Evolutionary conservation across 1,140 invertebrate species (phyloP).

Genomic region (Drosophila azteca): DNA sequence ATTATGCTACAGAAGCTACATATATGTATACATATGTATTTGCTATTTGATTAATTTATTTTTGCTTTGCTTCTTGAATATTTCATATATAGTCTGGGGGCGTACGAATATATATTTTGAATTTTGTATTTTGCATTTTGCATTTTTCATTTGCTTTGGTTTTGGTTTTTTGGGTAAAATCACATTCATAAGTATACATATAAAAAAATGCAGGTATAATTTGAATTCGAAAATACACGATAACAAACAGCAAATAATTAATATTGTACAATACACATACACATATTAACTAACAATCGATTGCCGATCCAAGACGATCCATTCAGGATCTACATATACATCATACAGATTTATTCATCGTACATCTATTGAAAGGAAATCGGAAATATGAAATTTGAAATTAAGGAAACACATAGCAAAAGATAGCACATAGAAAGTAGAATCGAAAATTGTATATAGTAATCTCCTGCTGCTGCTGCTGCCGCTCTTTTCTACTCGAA

Average conservation of each 20-base stretch:
- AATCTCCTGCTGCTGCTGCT: conserved; percentile 21
- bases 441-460: conserved; percentile 4
- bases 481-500: conserved; percentile 27
- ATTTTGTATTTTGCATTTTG: too few relatives aligned
- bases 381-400: background rate
- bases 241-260: conserved; percentile 70
- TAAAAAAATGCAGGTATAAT: conserved; percentile 67
- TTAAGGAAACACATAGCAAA: background rate
- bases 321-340: conserved; percentile 27
- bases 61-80: conserved; percentile 34
- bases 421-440: background rate
- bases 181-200: conserved; percentile 52
- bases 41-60: conserved; percentile 34
- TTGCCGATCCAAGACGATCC: conserved; percentile 18
- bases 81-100: conserved; percentile 31
- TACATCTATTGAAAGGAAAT: conserved; percentile 36
- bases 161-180: conserved; percentile 44
- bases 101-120: conserved; percentile 24
- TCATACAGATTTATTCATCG: conserved; percentile 5
- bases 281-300: conserved; percentile 39
- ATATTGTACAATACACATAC: conserved; percentile 61
- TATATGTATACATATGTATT: conserved; percentile 8
- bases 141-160: background rate
- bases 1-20: too few relatives aligned
- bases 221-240: conserved; percentile 75